phyloP scores from a whole-genome alignment of 35 echinoderm and acorn worm genomes.

The Chiridota heheva region DNA sequence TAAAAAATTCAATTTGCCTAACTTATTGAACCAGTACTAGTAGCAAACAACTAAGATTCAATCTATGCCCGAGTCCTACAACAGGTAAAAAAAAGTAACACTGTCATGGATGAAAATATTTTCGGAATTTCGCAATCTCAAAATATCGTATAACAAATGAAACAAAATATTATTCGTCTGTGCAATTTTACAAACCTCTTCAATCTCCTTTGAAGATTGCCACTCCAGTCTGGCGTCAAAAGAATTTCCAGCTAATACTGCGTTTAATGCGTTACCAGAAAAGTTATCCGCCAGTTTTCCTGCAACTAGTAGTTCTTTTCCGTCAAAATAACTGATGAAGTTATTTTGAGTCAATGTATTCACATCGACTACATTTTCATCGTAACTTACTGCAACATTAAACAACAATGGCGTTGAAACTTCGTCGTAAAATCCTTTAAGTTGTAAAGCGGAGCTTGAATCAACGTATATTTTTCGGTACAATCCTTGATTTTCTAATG shows the following conservation, averaged over 20 bases:
- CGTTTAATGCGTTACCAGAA: constrained; percentile 9
- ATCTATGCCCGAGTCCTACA: too few relatives aligned
- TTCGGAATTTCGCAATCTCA: too few relatives aligned
- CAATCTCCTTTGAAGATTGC: background rate
- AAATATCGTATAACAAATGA: too few relatives aligned
- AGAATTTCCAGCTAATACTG: background rate
- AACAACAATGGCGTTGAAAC: constrained; percentile 78
- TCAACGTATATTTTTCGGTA: constrained; percentile 78
- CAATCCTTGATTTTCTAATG: constrained; percentile 68
- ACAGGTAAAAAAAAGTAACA: too few relatives aligned
- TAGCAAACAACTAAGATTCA: too few relatives aligned
- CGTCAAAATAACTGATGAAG: constrained; percentile 71
- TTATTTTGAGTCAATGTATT: constrained; percentile 59
- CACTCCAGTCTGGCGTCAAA: constrained; percentile 9
- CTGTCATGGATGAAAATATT: too few relatives aligned
- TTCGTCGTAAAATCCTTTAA: constrained; percentile 81
- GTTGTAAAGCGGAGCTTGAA: constrained; percentile 59
- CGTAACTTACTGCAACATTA: constrained; percentile 63
- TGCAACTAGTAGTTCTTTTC: constrained; percentile 76
- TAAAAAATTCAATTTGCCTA: too few relatives aligned
- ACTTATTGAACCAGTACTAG: too few relatives aligned
- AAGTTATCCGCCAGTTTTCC: constrained; percentile 58
- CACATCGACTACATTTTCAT: constrained; percentile 23
- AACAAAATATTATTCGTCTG: too few relatives aligned
- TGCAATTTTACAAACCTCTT: too few relatives aligned